phyloP scores from a whole-genome alignment of 2,888 invertebrate species.

The Stegophylla sp. region DNA sequence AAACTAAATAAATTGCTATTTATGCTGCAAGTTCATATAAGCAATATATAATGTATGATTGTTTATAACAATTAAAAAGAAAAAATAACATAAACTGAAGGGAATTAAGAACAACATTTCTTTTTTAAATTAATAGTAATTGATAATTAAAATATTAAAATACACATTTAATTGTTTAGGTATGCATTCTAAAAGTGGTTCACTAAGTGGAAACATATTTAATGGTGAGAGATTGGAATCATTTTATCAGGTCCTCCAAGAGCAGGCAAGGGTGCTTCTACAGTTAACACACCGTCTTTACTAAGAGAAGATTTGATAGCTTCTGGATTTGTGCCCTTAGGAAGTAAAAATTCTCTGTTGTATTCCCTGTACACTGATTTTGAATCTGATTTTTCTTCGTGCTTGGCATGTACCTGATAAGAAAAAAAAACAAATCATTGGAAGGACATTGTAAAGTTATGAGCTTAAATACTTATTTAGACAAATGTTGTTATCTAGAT shows the following conservation, averaged over 20 bases:
- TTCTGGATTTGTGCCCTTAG: conserved; percentile 95
- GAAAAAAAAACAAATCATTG: background rate
- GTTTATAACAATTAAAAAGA: conserved; percentile 15
- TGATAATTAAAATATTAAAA: conserved; percentile 31
- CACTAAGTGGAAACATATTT: conserved; percentile 61
- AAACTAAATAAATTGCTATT: conserved; percentile 4
- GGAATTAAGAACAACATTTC: conserved; percentile 29
- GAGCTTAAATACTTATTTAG: too few species aligned
- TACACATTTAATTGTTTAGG: conserved; percentile 6
- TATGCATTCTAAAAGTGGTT: conserved; percentile 44
- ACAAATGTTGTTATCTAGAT: too few species aligned
- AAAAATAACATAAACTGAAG: conserved; percentile 22
- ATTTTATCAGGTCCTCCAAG: conserved; percentile 80
- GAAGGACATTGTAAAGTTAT: too few species aligned
- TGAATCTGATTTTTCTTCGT: conserved; percentile 96
- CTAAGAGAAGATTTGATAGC: conserved; percentile 93
- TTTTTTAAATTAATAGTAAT: conserved; percentile 22
- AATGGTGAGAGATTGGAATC: conserved; percentile 80
- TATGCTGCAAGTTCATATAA: background rate
- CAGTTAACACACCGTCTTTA: conserved; percentile 94
- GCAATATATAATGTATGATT: background rate
- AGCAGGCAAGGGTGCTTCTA: conserved; percentile 94
- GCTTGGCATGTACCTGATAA: conserved; percentile 94
- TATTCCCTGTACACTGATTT: conserved; percentile 98
- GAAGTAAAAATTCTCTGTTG: conserved; percentile 95